Base-by-base conservation (phyloP, 2,888 invertebrate genomes). In the Cremastobaeus sp. region DNA sequence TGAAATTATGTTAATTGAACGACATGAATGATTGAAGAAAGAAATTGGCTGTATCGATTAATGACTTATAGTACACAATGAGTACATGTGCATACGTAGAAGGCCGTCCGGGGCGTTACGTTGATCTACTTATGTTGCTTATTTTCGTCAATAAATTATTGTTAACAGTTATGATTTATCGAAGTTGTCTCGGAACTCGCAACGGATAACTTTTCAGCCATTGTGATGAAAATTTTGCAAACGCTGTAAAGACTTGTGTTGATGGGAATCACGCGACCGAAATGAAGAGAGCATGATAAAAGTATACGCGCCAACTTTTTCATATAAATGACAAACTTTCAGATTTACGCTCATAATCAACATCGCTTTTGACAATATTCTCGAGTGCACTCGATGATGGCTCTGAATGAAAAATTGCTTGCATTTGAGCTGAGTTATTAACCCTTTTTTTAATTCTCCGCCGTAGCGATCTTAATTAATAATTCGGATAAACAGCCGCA, bases 91-190 rank as follows among this genome's bases (percentile, higher is more conserved):
- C 28, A 37, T 39, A 55, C 30, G 55, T 55, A 30, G 55, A 55
- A 65, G 65, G 65, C 47, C 65, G 28, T 32, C 9, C 52, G 55
- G 65, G 64, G 66, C 57, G 57, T 66, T 20, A 35, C 50, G 57
- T 50, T 57, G 66, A 66, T 57, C 57, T 57, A 66, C 57, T 66
- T 66, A 64, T 30, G n/a, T n/a, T 65, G 30, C 30, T 17, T 48
- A 55, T 66, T 66, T 41, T 57, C 28, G 66, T 66, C 66, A 50
- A 66, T 66, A 66, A 32, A 57, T 59, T 59, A 43, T 18, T 43
- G 41, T 68, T 41, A 48, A 47, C 57, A 11, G 66, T 68, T 34
- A 21, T 59, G 66, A 68, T 68, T 57, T 68, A 68, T 68, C 25
- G 43, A 34, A 59, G 30, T 59, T 68, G 28, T 57, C 41, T 8